A percentile compares a stretch with the other conserved stretches of the same genome.
These are phyloP conservation scores for Eleutherodactylus coqui DNA, from an alignment of 2,797 vertebrate species.

Conservation along the genomic window DNA sequence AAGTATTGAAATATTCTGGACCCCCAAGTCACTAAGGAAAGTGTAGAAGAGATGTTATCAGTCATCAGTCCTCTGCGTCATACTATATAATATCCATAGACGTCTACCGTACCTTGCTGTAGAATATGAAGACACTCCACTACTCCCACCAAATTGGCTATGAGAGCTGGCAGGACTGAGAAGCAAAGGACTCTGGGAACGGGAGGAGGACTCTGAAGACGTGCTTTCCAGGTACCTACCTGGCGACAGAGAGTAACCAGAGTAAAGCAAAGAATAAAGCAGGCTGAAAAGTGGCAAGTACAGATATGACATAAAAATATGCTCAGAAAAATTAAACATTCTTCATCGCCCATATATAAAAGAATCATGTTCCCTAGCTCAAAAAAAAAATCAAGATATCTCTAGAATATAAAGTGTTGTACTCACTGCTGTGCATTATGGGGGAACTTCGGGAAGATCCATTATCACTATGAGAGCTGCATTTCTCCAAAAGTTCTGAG, in stretches of 20 bases:
- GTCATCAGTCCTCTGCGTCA: neutral
- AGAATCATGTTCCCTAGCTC: no score
- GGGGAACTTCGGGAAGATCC: conserved; percentile 87
- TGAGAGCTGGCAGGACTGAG: conserved; percentile 84
- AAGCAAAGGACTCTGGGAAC: conserved; percentile 88
- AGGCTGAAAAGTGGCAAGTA: neutral
- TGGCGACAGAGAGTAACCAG: conserved; percentile 53
- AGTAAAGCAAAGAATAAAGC: neutral
- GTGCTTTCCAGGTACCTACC: conserved; percentile 86
- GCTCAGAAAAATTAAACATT: no score
- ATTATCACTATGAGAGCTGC: conserved; percentile 84
- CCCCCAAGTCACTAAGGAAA: conserved; percentile 83
- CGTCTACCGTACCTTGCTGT: conserved; percentile 69
- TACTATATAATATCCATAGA: no score
- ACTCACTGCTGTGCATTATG: conserved; percentile 77
- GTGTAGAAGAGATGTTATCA: conserved; percentile 66
- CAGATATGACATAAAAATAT: neutral
- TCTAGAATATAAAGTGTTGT: conserved; percentile 3
- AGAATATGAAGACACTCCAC: conserved; percentile 75
- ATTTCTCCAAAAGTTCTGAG: conserved; percentile 87
- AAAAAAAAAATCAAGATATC: neutral
- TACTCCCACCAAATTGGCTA: conserved; percentile 72
- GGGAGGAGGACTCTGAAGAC: conserved; percentile 87
- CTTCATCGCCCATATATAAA: no score
- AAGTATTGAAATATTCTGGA: conserved; percentile 85